These are phyloP conservation scores for Natrix natrix DNA, from an alignment of 2,797 vertebrate species.

Conservation along the genomic window DNA sequence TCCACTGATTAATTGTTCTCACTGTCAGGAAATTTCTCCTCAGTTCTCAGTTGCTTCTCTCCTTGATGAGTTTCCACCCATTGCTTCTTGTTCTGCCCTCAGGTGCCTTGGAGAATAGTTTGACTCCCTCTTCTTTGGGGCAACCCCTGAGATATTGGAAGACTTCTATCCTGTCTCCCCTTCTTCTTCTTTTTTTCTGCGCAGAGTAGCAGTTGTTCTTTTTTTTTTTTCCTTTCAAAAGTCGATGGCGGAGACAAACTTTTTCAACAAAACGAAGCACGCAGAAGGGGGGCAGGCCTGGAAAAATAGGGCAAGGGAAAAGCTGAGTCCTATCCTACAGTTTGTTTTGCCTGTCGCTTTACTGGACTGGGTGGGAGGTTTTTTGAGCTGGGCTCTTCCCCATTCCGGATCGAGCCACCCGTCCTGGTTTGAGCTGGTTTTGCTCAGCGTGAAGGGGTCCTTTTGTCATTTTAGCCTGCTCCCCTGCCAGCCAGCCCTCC, in stretches of 20 bases:
- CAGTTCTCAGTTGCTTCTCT: too few species aligned
- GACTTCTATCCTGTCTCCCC: too few species aligned
- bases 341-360: neutral
- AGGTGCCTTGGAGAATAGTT: too few species aligned
- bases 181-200: too few species aligned
- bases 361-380: neutral
- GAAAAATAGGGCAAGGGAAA: too few species aligned
- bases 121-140: too few species aligned
- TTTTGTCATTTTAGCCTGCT: constrained; percentile 13
- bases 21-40: too few species aligned
- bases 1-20: too few species aligned
- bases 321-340: neutral
- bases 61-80: too few species aligned
- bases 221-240: neutral
- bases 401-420: neutral
- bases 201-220: neutral
- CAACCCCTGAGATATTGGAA: too few species aligned
- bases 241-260: neutral
- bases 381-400: neutral
- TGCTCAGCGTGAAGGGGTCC: neutral
- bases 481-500: neutral
- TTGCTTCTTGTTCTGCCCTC: too few species aligned
- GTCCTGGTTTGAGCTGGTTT: constrained; percentile 33
- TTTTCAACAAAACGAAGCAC: neutral
- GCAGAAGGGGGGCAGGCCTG: neutral